Percentiles rank a stretch among this genome's conserved stretches.
Evolutionary conservation across 2,888 invertebrate species (phyloP).

Genomic region (Therioaphis trifolii): DNA sequence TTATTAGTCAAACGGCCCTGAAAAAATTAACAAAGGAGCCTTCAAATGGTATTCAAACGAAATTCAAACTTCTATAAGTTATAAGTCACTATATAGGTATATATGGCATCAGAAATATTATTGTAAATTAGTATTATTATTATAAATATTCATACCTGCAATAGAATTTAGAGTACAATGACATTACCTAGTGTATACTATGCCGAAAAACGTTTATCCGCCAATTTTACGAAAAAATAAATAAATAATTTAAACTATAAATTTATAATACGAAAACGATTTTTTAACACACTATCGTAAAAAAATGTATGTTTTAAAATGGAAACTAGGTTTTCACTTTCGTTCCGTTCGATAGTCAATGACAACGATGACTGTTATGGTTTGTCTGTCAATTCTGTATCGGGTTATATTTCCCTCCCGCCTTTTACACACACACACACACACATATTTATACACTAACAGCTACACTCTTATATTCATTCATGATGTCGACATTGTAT

Average conservation of each 20-base stretch:
- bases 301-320: conserved; percentile 43
- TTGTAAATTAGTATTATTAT: too few relatives aligned
- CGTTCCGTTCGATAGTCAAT: conserved; percentile 61
- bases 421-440: not conserved
- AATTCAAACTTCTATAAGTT: conserved; percentile 15
- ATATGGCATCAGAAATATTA: not conserved
- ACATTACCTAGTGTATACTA: not conserved
- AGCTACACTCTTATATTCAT: conserved; percentile 44
- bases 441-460: conserved; percentile 4
- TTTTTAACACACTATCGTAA: conserved; percentile 39
- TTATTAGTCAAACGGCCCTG: conserved; percentile 21
- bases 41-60: not conserved
- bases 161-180: not conserved
- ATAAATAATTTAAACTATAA: not conserved
- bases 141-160: not conserved
- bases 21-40: conserved; percentile 11
- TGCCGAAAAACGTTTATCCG: not conserved
- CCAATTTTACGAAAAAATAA: not conserved
- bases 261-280: not conserved
- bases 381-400: conserved; percentile 55
- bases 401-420: conserved; percentile 55
- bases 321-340: conserved; percentile 60
- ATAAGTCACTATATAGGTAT: not conserved
- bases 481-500: conserved; percentile 57
- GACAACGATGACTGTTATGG: conserved; percentile 62